Conservation (phyloP, 1,140 invertebrate genomes). For the Babylonia areolata region DNA sequence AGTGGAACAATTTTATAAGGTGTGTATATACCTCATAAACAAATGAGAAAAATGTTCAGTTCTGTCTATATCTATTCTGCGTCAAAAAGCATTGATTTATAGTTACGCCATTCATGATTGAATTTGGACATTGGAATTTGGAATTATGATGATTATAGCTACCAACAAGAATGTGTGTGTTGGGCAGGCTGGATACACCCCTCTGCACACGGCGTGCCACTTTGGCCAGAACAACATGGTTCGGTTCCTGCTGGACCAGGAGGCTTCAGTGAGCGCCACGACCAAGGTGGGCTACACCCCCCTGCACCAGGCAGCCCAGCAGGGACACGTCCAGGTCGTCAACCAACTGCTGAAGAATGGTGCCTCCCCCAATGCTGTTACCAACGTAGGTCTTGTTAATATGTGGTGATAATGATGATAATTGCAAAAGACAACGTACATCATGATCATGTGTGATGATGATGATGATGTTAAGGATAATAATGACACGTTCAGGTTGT, state of each 20-base stretch:
- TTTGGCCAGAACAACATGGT: slow-evolving; percentile 99
- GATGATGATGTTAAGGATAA: no score
- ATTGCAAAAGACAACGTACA: no score
- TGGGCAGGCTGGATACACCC: slow-evolving; percentile 92
- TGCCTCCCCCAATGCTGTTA: slow-evolving; percentile 94
- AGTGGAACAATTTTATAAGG: no score
- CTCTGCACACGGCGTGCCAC: slow-evolving; percentile 98
- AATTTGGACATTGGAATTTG: no score
- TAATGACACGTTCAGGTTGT: slow-evolving; percentile 97
- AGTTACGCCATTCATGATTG: no score
- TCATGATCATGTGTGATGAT: no score
- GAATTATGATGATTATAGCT: no score
- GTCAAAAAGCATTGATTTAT: no score
- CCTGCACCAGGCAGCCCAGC: slow-evolving; percentile 97
- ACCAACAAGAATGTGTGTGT: neutral
- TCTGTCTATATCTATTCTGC: no score
- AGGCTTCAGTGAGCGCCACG: slow-evolving; percentile 78
- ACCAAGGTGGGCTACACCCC: slow-evolving; percentile 90
- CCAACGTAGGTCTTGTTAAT: slow-evolving; percentile 89
- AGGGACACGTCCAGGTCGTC: slow-evolving; percentile 97
- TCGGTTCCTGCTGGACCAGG: slow-evolving; percentile 90
- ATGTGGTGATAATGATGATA: no score
- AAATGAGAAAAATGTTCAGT: no score
- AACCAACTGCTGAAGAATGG: slow-evolving; percentile 94
- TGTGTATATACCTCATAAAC: no score